These are phyloP conservation scores for Oligia strigilis DNA, from an alignment of 2,888 invertebrate genomes.

Conservation along the genomic window DNA sequence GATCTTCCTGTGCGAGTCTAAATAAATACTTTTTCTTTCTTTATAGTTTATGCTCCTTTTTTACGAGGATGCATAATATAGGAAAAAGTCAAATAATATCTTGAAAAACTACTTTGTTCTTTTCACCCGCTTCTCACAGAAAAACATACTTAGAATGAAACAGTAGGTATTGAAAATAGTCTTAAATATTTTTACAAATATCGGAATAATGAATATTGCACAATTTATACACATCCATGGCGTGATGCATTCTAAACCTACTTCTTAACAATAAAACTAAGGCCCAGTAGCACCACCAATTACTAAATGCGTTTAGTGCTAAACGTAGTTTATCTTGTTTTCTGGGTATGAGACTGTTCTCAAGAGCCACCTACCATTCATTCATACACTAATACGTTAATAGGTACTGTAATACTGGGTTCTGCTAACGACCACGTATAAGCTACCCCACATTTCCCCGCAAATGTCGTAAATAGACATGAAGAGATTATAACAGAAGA, in stretches of 20 bases:
- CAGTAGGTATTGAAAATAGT: background rate
- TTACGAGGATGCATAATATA: background rate
- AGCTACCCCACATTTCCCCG: constrained; percentile 28
- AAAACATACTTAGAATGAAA: background rate
- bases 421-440: constrained; percentile 11
- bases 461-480: constrained; percentile 31
- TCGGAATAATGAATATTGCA: background rate
- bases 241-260: background rate
- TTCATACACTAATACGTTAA: background rate
- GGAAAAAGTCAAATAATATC: background rate
- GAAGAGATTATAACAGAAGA: constrained; percentile 20
- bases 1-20: background rate
- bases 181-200: background rate
- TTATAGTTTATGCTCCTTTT: background rate
- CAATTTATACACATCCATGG: background rate
- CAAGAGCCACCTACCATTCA: background rate
- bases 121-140: background rate
- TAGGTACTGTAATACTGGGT: background rate
- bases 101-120: background rate
- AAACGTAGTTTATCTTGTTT: background rate
- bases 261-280: background rate
- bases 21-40: background rate
- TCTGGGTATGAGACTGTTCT: background rate
- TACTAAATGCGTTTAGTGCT: background rate
- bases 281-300: background rate